Conservation (phyloP, 1,140 invertebrate species). For the Aphelinus atriplicis region DNA sequence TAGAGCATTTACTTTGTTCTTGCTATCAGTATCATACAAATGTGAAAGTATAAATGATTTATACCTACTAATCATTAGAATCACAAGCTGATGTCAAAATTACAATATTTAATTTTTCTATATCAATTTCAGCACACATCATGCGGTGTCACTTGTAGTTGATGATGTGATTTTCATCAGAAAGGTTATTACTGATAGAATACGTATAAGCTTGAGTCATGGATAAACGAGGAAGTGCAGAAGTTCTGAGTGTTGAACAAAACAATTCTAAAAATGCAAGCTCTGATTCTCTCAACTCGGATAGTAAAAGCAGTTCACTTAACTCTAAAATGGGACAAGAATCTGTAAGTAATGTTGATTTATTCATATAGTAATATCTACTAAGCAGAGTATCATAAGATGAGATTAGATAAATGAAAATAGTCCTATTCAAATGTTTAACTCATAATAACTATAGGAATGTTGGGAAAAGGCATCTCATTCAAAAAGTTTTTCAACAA, state of each 20-base stretch:
- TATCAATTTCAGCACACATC: too few relatives aligned
- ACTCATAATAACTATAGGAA: conserved; percentile 55
- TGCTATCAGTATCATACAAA: too few relatives aligned
- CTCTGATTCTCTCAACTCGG: conserved; percentile 81
- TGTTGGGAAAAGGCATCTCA: conserved; percentile 68
- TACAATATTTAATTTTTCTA: too few relatives aligned
- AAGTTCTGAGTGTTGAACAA: conserved; percentile 66
- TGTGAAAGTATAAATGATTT: too few relatives aligned
- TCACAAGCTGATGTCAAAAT: too few relatives aligned
- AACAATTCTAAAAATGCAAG: conserved; percentile 74
- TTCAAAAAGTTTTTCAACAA: conserved; percentile 71
- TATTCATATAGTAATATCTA: conserved; percentile 5
- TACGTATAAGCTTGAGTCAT: conserved; percentile 47
- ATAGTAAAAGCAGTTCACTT: conserved; percentile 84
- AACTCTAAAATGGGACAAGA: conserved; percentile 83
- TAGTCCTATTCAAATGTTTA: conserved; percentile 22
- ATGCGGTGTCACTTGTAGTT: too few relatives aligned
- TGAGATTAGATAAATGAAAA: conserved; percentile 18
- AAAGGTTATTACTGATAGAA: too few relatives aligned
- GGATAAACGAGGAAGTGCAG: conserved; percentile 66
- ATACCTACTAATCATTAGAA: too few relatives aligned
- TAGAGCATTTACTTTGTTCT: too few relatives aligned
- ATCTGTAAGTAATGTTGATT: conserved; percentile 68
- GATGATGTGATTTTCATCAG: too few relatives aligned
- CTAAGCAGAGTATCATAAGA: not conserved